Base-by-base conservation (phyloP, 64 coral and sea anemone genomes). In the Anthopleura sola region DNA sequence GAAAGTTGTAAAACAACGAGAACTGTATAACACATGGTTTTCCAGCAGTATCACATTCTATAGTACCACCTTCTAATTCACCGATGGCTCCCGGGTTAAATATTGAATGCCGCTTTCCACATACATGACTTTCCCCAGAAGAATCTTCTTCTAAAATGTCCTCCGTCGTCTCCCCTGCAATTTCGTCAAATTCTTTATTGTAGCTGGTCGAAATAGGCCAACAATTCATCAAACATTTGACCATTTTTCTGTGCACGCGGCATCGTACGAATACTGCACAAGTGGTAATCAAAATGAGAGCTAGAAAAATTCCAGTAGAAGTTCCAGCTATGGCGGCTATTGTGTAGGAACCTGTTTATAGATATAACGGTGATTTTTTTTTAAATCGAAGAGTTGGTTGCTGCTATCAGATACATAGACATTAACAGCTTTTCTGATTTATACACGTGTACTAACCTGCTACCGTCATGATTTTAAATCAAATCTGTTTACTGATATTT, bases 21-120 rank as follows among this genome's bases (percentile, higher is more conserved):
- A 95, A 85, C 51, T 95, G 93, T 75, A 95, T 56, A 28, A 86
- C 83, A 37, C 93, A 95, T 2, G 93, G 93, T 29, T 71, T 71
- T n/a, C 33, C 15, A 24, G 24, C 3, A 34, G n/a, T 9, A n/a
- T 71, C 62, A n/a, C n/a, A n/a, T n/a, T n/a, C n/a, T n/a, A n/a
- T 44, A 6, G 9, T 44, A 12, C 20, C 20, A 34, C 11, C 3
- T 71, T 71, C 50, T 13, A 13, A 26, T 29, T 28, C 68, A 13
- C 68, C 9, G 3, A 11, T 71, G 16, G 24, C 68, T 71, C 9
- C 2, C 2, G 24, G 50, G 50, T 53, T 53, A 53, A 53, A 71
- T 26, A 34, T 34, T 71, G 68, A 71, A 44, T 44, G 4, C n/a
- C n/a, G n/a, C 4, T 44, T 44, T 9, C 20, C 12, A 9, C 11